Conservation (phyloP, 2,888 invertebrate species). For the Drosophila kokeensis region DNA sequence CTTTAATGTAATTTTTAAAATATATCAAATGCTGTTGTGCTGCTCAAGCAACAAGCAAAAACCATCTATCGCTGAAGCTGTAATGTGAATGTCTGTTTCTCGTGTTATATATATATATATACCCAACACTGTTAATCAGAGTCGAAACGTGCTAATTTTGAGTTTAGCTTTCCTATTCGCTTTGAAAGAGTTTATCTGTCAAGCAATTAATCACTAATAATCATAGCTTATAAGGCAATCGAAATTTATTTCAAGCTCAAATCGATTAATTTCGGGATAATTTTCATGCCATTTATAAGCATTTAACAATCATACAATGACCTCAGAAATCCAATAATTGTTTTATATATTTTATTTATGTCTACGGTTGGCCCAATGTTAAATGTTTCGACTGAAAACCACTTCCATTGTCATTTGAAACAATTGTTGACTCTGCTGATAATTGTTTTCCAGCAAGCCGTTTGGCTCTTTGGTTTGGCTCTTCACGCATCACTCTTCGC, state of each 20-base stretch:
- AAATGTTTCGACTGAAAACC: constrained; percentile 2
- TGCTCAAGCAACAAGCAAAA: background rate
- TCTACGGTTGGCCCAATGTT: constrained; percentile 6
- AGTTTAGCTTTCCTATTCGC: background rate
- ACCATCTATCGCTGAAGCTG: background rate
- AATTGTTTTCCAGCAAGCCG: constrained; percentile 19
- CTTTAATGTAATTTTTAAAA: background rate
- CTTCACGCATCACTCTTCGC: constrained; percentile 3
- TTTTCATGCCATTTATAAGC: background rate
- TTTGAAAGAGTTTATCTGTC: background rate
- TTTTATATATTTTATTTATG: background rate
- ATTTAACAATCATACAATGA: background rate
- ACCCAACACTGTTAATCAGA: background rate
- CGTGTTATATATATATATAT: background rate
- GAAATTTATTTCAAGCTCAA: background rate
- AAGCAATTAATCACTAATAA: background rate
- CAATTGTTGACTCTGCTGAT: constrained; percentile 26
- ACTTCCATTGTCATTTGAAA: constrained; percentile 31
- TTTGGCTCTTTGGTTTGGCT: background rate
- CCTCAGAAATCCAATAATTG: constrained; percentile 7
- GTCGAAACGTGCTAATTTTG: background rate
- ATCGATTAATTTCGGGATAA: background rate
- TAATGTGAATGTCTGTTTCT: background rate
- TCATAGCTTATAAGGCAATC: background rate
- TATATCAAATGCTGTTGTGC: background rate